Base-by-base conservation (phyloP, 1,140 invertebrate genomes). In the Pentalonia nigronervosa region DNA sequence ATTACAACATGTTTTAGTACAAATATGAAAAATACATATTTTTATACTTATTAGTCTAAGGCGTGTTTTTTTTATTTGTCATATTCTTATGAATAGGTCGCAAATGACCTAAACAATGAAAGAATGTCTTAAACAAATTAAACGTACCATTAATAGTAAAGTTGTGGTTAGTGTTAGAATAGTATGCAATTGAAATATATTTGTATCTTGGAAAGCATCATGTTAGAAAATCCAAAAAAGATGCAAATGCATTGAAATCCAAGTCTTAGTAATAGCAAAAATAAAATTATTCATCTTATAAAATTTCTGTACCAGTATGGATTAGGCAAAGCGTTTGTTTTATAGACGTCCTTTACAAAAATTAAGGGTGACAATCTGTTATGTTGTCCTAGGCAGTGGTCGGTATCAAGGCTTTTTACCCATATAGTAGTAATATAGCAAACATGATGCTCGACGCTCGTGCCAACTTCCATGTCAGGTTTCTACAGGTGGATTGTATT, bases 401-500 rank as follows among this genome's bases (percentile, higher is more conserved):
- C 30, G 11, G 11, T 76, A 76, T 76, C 30, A 76, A n/a, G 4
- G n/a, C 30, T n/a, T 76, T 60, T n/a, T 20, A 76, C n/a, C 14
- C 6, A 17, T 67, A 17, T 14, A 0, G 11, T 67, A 34, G n/a
- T 6, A 30, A 30, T 2, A 14, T 67, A 67, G 20, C 17, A 76
- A 30, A n/a, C 60, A 76, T n/a, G 0, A 6, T 30, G 14, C n/a
- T 34, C 60, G 60, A 76, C 30, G 60, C 4, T n/a, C 60, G n/a
- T n/a, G 60, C 60, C 30, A n/a, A n/a, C 60, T 76, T 30, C n/a
- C n/a, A 76, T n/a, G 60, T 76, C 60, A 34, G n/a, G 60, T 76
- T 76, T n/a, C 60, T 76, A 76, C 60, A 76, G 60, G 60, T 76
- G n/a, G 60, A 76, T 76, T n/a, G 60, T 76, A 76, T 76, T 76